phyloP scores from a whole-genome alignment of 2,888 invertebrate genomes.

The Drosophila incognita region DNA sequence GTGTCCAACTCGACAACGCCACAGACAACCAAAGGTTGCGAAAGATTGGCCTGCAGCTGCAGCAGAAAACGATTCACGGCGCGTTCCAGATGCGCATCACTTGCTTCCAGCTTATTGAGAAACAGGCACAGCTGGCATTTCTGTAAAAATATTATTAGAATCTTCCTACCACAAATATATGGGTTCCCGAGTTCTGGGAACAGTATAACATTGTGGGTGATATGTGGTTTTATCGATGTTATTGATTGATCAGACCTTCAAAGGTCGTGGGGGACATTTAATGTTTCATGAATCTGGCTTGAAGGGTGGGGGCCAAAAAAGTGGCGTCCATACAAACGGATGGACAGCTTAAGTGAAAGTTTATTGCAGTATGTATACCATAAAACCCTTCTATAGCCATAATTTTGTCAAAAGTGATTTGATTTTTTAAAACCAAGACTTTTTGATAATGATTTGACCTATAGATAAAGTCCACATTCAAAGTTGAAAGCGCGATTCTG shows the following conservation, averaged over 20 bases:
- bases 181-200: neutral
- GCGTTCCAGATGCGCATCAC: slow-evolving; percentile 58
- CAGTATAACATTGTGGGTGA: neutral
- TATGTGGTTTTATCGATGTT: neutral
- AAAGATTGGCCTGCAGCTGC: slow-evolving; percentile 63
- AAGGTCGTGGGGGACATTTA: neutral
- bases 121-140: slow-evolving; percentile 70
- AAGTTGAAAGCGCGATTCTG: neutral
- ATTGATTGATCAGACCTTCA: neutral
- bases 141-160: slow-evolving; percentile 41
- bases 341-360: no score
- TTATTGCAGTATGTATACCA: neutral
- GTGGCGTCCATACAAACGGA: neutral
- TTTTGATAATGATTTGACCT: neutral
- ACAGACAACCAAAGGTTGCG: slow-evolving; percentile 56
- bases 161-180: neutral
- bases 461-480: neutral
- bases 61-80: slow-evolving; percentile 74
- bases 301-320: neutral
- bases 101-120: slow-evolving; percentile 65
- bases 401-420: neutral
- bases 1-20: slow-evolving; percentile 80
- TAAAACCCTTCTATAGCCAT: neutral
- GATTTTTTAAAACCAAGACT: neutral
- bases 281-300: neutral